Base-by-base conservation (phyloP, 2,888 invertebrate species). In the Eupithecia pulchellata region DNA sequence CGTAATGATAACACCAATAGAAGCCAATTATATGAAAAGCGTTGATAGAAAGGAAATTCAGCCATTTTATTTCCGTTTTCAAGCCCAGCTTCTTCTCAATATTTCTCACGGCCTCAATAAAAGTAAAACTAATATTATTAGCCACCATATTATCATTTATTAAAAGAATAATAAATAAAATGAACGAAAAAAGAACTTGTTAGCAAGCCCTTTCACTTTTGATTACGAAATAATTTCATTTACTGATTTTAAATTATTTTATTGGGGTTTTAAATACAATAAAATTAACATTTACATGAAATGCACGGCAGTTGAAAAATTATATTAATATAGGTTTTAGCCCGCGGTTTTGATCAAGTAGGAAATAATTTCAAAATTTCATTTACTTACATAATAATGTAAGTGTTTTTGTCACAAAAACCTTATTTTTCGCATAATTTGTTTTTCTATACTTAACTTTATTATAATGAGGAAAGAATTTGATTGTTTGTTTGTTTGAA, bases 31-130 rank as follows among this genome's bases (percentile, higher is more conserved):
- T 11, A 39, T 77, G 77, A 34, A 57, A 64, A 3, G 25, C 30
- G 2, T 52, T 47, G 9, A 77, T 32, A n/a, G 20, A 13, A 20
- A 68, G 39, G 11, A 68, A 30, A 2, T 47, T 74, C 2, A 9
- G 30, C 77, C 77, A 77, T 63, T 74, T 77, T n/a, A 75, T 63
- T 55, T 74, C 64, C 27, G 64, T 71, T 69, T 77, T 14, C 20
- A 77, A 72, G n/a, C 64, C 70, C 1, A 75, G 34, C 17, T 5
- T n/a, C 14, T 73, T 75, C 20, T 74, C 68, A n/a, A 73, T 55
- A 11, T 17, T 4, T 17, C 52, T 34, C 27, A 66, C 11, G 39
- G 36, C 13, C 36, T 17, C 3, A 62, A 27, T 17, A 57, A 29
- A 0, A 57, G 14, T 29, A 57, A 29, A 57, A 29, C 17, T 29